Evolutionary conservation across 2,888 invertebrate genomes (phyloP).

Genomic region (Tanypteryx hageni): DNA sequence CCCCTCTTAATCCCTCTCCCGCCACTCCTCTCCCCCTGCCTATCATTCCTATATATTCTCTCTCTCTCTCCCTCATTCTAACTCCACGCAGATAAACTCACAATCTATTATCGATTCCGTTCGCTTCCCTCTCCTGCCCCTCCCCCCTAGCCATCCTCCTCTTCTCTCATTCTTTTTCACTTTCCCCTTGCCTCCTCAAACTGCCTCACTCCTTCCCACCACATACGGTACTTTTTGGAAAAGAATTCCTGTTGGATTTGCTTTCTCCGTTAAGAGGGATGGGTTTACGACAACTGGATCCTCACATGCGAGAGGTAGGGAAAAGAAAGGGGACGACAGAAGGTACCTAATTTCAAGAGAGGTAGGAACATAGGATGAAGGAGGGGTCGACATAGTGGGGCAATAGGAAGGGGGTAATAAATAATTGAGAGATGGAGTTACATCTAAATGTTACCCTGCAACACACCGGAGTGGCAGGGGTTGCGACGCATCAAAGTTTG

Average conservation of each 20-base stretch:
- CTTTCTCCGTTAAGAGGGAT: too few relatives aligned
- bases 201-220: not conserved
- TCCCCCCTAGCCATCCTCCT: not conserved
- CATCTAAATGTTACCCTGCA: too few relatives aligned
- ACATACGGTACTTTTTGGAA: conserved; percentile 22
- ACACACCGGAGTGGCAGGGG: too few relatives aligned
- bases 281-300: too few relatives aligned
- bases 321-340: too few relatives aligned
- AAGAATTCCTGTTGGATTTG: not conserved
- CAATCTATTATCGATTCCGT: conserved; percentile 38
- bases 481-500: too few relatives aligned
- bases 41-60: not conserved
- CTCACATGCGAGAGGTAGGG: too few relatives aligned
- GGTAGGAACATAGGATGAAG: too few relatives aligned
- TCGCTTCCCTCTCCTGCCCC: not conserved
- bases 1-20: not conserved
- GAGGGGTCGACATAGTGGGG: too few relatives aligned
- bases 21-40: not conserved
- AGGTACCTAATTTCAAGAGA: too few relatives aligned
- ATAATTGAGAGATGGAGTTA: too few relatives aligned
- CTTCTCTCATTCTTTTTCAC: not conserved
- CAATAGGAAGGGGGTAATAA: too few relatives aligned
- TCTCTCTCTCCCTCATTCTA: not conserved
- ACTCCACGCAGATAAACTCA: not conserved
- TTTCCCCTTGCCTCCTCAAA: not conserved